Evolutionary conservation across 2,797 vertebrate species (phyloP), one percentile per base, ranked within the genome.

Genomic region (Coregonus suidteri): DNA sequence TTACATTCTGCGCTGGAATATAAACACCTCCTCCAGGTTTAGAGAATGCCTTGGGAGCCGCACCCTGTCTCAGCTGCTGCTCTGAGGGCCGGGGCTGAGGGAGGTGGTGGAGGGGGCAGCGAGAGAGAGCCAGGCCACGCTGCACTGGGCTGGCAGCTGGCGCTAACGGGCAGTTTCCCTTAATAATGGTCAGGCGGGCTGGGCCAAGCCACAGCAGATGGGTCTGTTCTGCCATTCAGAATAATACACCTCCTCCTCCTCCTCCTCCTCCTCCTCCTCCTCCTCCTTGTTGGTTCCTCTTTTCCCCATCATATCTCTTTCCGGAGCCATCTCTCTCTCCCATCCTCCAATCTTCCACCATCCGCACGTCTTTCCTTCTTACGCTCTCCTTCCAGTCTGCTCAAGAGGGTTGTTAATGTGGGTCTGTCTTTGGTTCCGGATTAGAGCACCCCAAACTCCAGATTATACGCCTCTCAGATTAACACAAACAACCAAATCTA

Each of bases 181-280:
- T 67, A 77, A 82, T 83, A 81, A 62, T 72, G 65, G 59, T 67
- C 75, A 75, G 69, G 31, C 54, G 14, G 16, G 56, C 68, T 51
- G 78, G 74, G 76, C 25, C 7, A 18, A 20, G n/a, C 53, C 69
- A 80, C 83, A 91, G 75, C 83, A 88, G 88, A 85, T 75, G 76
- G 74, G 65, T 81, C 87, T 83, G 73, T 74, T 78, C 84, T 85
- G 84, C 79, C 86, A 82, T 70, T 69, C 81, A 81, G 80, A 76
- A 85, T 75, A 79, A 77, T 66, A n/a, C 70, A 51, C 47, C 81
- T 77, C 41, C 78, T 37, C 31, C 53, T 59, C 82, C 70, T 82
- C 80, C 74, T 59, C 41, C 71, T 73, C 65, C 73, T 82, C 37
- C 82, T 73, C 65, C 73, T 82, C 37, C 82, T 80, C 41, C 71